Base-by-base conservation (phyloP, 2,113 vertebrate species). In the Raphicerus campestris region DNA sequence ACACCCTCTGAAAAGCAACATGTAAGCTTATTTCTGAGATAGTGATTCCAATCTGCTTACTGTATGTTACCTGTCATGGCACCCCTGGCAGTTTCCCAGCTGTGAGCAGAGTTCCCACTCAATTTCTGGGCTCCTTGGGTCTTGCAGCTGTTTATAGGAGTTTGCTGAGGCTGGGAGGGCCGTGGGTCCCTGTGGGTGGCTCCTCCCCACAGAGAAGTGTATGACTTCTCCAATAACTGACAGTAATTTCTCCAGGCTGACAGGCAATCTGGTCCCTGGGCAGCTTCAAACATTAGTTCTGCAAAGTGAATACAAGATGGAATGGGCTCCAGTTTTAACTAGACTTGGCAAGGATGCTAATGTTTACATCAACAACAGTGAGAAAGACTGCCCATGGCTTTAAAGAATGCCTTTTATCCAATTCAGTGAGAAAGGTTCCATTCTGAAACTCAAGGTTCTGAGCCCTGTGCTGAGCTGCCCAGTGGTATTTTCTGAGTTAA, bases 1-100 rank as follows among this genome's bases (percentile, higher is more conserved):
- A 53, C 32, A 32, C 3, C 7, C 0, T n/a, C 5, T 26, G 32
- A 32, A 26, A 39, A 20, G 53, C 55, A 6, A 7, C 0, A 0
- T 7, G 35, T 10, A 15, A 10, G 20, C 47, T 47, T 20, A 14
- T n/a, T 17, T 82, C 45, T 6, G 17, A 83, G 61, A 47, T 4
- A 17, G 24, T 17, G 56, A 14, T 5, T 60, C 61, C 56, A 11
- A 2, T 16, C 39, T 0, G 5, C n/a, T 19, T 24, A 22, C 20
- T 24, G 9, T 28, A 17, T 0, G 0, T 49, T 49, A 35, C 49
- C 32, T 49, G 51, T 35, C 45, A 0, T 1, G 51, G 42, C 16
- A 45, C 28, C 73, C 73, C 3, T 28, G n/a, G 11, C 2, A 1
- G 45, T 63, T 47, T 51, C 77, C 51, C 56, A 47, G 42, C 11